Conservation (phyloP, 2,797 vertebrate species). For the Muscicapa comitata region DNA sequence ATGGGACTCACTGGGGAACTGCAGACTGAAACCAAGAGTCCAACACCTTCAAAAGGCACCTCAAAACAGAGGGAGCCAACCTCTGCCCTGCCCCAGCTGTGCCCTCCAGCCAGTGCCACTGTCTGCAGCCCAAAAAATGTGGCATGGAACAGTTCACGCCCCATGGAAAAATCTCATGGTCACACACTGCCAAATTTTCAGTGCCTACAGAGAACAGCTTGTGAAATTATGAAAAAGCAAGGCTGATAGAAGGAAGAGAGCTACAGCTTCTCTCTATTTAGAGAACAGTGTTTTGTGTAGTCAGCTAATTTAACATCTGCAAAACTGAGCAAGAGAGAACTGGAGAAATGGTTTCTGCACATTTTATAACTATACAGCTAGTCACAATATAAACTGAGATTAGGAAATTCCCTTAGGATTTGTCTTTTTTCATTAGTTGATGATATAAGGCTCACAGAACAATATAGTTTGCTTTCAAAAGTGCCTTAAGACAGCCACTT, state of each 20-base stretch:
- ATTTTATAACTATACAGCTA: neutral
- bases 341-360: neutral
- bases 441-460: neutral
- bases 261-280: neutral
- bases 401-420: neutral
- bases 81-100: neutral
- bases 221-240: neutral
- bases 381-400: neutral
- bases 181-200: neutral
- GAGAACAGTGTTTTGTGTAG: neutral
- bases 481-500: neutral
- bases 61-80: neutral
- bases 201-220: neutral
- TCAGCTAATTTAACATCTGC: neutral
- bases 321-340: neutral
- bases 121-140: neutral
- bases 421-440: neutral
- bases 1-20: neutral
- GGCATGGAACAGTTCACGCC: fast-evolving
- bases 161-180: neutral
- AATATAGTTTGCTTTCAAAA: neutral
- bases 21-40: neutral
- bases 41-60: neutral
- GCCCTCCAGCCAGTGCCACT: neutral
- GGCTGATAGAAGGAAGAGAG: neutral